These are phyloP conservation scores for Stegastes partitus DNA, from an alignment of 2,113 vertebrate genomes.

Conservation along the genomic window DNA sequence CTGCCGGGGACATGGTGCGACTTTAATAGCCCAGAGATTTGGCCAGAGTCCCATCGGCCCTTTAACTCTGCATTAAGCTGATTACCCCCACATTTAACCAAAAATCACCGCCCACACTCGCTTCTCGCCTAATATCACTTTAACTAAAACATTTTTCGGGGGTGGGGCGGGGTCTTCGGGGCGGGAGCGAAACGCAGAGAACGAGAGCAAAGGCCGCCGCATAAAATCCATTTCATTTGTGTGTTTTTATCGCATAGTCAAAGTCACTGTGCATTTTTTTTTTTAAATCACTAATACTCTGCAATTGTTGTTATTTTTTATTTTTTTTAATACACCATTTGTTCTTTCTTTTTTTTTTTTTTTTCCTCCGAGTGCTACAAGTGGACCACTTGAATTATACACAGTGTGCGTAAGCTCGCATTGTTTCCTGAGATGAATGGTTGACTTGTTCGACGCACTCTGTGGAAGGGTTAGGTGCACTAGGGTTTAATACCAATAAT, in stretches of 20 bases:
- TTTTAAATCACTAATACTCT: constrained; percentile 22
- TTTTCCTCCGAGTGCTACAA: constrained; percentile 36
- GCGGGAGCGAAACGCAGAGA: constrained; percentile 21
- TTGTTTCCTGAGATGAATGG: constrained; percentile 58
- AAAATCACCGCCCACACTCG: constrained; percentile 75
- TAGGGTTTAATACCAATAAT: constrained; percentile 77
- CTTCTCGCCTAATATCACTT: constrained; percentile 74
- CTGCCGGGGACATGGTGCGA: constrained; percentile 61
- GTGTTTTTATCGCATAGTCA: constrained; percentile 25
- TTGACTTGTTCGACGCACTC: constrained; percentile 67
- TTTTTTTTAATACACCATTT: constrained; percentile 29
- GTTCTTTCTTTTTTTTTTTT: constrained; percentile 14
- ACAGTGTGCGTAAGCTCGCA: constrained; percentile 20
- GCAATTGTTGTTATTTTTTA: not conserved
- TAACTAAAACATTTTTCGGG: constrained; percentile 70
- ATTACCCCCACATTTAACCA: constrained; percentile 85
- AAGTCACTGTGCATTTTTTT: constrained; percentile 20
- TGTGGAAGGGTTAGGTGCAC: constrained; percentile 45
- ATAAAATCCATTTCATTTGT: constrained; percentile 64
- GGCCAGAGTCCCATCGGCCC: constrained; percentile 79
- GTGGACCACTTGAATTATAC: constrained; percentile 58
- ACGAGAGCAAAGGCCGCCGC: constrained; percentile 25
- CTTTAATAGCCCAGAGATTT: constrained; percentile 85
- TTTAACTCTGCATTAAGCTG: constrained; percentile 87
- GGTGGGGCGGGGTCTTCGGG: constrained; percentile 26